Conservation (phyloP, 2,113 vertebrate species). For the Raja brachyura region DNA sequence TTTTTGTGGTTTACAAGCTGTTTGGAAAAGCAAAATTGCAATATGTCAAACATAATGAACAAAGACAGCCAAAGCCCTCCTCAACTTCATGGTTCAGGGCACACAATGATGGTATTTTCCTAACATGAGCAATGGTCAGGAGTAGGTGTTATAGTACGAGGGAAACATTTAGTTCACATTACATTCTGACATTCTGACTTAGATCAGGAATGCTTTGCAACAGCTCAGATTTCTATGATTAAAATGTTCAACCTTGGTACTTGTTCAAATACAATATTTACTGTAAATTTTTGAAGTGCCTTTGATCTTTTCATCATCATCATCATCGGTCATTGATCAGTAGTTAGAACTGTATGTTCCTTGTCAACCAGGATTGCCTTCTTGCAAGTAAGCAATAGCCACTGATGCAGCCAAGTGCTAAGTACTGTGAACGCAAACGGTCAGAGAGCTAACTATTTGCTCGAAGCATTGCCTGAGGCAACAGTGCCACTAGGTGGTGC, state of each 20-base stretch:
- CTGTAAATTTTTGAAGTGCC: neutral
- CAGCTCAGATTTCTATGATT: conserved; percentile 10
- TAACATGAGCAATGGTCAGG: neutral
- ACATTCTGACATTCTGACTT: neutral
- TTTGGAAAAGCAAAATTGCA: neutral
- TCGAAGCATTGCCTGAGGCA: neutral
- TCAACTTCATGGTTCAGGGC: conserved; percentile 23
- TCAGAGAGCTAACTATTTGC: neutral
- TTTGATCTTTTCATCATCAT: neutral
- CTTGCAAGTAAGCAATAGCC: neutral
- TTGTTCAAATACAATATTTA: conserved; percentile 27
- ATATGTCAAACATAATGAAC: neutral
- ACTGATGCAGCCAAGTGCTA: neutral
- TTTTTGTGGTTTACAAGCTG: conserved; percentile 30
- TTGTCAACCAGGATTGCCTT: neutral
- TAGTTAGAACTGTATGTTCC: neutral
- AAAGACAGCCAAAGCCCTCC: conserved; percentile 8
- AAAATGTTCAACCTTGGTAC: conserved; percentile 13
- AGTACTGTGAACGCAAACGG: neutral
- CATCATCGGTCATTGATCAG: no score
- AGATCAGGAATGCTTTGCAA: neutral
- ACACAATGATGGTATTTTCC: conserved; percentile 25
- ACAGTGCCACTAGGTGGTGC: conserved; percentile 29
- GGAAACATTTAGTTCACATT: neutral
- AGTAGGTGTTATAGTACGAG: neutral